Evolutionary conservation across 1,140 invertebrate genomes (phyloP).

Genomic region (Pristionchus pacificus): DNA sequence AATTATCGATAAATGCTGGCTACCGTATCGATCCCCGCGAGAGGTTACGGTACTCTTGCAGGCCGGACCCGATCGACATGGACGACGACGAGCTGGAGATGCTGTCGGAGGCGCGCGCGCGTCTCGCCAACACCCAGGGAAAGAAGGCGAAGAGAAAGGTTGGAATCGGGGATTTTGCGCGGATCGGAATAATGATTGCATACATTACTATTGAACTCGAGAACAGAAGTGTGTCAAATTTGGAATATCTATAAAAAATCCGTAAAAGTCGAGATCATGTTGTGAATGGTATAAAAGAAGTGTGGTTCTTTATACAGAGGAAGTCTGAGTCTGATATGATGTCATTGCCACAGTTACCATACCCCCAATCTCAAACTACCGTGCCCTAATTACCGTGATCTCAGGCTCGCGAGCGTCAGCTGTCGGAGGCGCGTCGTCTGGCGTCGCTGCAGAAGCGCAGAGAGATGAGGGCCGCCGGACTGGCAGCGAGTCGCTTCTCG

Average conservation of each 20-base stretch:
- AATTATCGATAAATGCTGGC: too few relatives aligned
- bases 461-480: conserved; percentile 94
- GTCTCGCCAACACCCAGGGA: conserved; percentile 96
- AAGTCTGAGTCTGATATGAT: not conserved
- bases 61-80: conserved; percentile 99
- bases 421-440: conserved; percentile 90
- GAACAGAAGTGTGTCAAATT: too few relatives aligned
- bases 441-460: conserved; percentile 92
- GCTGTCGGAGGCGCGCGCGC: conserved; percentile 93
- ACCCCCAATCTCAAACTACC: not conserved
- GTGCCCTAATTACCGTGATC: too few relatives aligned
- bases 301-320: too few relatives aligned
- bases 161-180: not conserved
- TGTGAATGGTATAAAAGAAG: too few relatives aligned
- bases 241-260: too few relatives aligned
- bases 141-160: conserved; percentile 95
- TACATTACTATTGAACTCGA: not conserved
- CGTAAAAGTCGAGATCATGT: too few relatives aligned
- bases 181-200: not conserved
- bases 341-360: not conserved
- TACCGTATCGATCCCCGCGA: too few relatives aligned
- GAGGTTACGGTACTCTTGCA: conserved; percentile 59
- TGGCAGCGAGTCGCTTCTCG: conserved; percentile 66
- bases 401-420: conserved; percentile 87
- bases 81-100: conserved; percentile 97